Percentiles rank a stretch among this genome's conserved stretches.
phyloP scores from a whole-genome alignment of 1,140 invertebrate genomes.

The Samia ricini region DNA sequence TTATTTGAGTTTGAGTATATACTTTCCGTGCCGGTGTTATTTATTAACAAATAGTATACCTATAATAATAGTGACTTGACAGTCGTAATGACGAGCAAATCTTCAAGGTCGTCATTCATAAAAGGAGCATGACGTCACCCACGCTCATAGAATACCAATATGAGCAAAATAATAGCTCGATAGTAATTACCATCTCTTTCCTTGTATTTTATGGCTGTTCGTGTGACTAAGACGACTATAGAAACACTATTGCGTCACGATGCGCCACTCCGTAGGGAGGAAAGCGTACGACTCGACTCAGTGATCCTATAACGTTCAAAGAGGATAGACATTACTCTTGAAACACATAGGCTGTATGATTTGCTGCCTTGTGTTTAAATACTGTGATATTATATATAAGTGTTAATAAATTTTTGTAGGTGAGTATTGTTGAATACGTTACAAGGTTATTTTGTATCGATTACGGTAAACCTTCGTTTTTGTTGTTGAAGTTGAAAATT shows the following conservation, averaged over 20 bases:
- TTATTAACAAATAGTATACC: background rate
- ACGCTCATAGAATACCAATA: background rate
- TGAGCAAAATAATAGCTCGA: background rate
- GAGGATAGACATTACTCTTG: background rate
- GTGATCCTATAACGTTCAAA: slow-evolving; percentile 2
- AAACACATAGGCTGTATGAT: background rate
- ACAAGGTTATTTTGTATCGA: slow-evolving; percentile 5
- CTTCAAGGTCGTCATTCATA: slow-evolving; percentile 10
- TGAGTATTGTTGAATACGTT: slow-evolving; percentile 6
- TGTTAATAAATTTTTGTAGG: slow-evolving; percentile 3
- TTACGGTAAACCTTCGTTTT: background rate
- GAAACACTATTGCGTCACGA: slow-evolving; percentile 1
- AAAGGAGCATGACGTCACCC: slow-evolving; percentile 18
- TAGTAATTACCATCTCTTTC: background rate
- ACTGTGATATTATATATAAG: slow-evolving; percentile 28
- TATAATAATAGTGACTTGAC: background rate
- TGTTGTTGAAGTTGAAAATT: background rate
- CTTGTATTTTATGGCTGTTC: background rate
- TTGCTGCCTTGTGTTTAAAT: slow-evolving; percentile 9
- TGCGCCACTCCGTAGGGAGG: background rate
- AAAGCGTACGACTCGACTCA: slow-evolving; percentile 1
- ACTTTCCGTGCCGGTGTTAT: too few species aligned
- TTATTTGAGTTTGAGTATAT: too few species aligned
- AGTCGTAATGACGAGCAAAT: background rate
- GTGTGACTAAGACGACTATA: slow-evolving; percentile 8